phyloP scores from a whole-genome alignment of 2,797 vertebrate genomes.

The Agapornis canus region DNA sequence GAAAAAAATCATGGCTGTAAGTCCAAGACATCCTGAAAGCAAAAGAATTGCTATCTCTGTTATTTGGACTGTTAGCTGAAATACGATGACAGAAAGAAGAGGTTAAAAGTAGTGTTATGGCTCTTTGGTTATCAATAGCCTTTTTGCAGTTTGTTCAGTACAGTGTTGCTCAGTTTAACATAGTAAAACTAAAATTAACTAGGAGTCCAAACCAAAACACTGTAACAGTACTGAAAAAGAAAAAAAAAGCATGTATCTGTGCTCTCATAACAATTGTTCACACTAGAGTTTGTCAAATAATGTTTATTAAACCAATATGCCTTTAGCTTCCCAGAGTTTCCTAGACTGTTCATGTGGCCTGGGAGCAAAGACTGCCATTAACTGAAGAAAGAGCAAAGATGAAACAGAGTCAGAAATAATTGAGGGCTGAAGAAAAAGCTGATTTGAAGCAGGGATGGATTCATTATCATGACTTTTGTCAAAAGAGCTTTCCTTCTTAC shows the following conservation, averaged over 20 bases:
- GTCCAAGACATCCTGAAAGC: background rate
- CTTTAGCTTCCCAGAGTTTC: background rate
- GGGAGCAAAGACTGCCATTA: background rate
- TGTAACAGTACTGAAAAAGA: background rate
- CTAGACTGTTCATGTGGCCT: background rate
- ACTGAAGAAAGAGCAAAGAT: background rate
- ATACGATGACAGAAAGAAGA: background rate
- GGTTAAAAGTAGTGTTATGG: background rate
- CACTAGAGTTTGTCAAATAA: background rate
- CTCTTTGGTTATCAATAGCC: background rate
- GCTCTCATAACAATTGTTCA: background rate
- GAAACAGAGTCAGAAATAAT: background rate
- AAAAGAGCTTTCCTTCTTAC: background rate
- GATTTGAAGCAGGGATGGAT: background rate
- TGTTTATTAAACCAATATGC: background rate
- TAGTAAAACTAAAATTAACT: background rate
- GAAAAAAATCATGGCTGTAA: background rate
- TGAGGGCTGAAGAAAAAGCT: background rate
- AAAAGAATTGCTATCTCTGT: background rate
- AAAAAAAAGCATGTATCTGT: fast-evolving
- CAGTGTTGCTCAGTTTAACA: background rate
- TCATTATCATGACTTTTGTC: background rate
- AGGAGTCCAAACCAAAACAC: background rate
- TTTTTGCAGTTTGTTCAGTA: background rate
- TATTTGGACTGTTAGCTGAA: background rate